phyloP scores from a whole-genome alignment of 2,113 vertebrate genomes.

The human (Homo sapiens) region DNA sequence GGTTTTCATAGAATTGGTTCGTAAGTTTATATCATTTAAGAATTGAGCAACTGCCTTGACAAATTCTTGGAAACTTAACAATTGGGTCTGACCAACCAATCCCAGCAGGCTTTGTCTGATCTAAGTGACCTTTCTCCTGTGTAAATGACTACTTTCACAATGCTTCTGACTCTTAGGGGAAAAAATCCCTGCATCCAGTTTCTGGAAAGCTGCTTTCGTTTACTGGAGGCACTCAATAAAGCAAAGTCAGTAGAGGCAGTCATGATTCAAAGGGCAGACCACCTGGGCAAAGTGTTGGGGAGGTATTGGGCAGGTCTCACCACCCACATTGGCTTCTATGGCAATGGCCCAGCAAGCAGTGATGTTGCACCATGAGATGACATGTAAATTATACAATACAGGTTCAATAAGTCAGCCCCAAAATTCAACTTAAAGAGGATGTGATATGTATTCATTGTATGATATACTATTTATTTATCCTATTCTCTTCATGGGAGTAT shows the following conservation, averaged over 20 bases:
- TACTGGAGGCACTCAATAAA: not conserved
- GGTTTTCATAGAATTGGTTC: not conserved
- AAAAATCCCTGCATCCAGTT: not conserved
- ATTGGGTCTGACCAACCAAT: not conserved
- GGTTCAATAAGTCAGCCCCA: not conserved
- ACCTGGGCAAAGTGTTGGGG: not conserved
- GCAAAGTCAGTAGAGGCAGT: no score
- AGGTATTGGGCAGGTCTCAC: not conserved
- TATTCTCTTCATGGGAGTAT: not conserved
- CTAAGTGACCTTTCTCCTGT: not conserved
- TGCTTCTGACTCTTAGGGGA: not conserved
- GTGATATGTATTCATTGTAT: not conserved
- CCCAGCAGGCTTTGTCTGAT: not conserved
- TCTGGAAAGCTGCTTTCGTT: not conserved
- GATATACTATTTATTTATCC: not conserved
- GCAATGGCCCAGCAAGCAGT: not conserved
- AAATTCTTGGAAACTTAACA: not conserved
- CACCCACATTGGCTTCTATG: not conserved
- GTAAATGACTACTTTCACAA: not conserved
- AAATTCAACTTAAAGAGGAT: not conserved
- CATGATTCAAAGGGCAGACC: not conserved
- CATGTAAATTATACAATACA: not conserved
- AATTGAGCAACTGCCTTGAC: not conserved
- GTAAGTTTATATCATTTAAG: not conserved
- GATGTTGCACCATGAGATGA: not conserved